Conservation (phyloP, 2,888 invertebrate genomes). For the Opisthograptis luteolata region DNA sequence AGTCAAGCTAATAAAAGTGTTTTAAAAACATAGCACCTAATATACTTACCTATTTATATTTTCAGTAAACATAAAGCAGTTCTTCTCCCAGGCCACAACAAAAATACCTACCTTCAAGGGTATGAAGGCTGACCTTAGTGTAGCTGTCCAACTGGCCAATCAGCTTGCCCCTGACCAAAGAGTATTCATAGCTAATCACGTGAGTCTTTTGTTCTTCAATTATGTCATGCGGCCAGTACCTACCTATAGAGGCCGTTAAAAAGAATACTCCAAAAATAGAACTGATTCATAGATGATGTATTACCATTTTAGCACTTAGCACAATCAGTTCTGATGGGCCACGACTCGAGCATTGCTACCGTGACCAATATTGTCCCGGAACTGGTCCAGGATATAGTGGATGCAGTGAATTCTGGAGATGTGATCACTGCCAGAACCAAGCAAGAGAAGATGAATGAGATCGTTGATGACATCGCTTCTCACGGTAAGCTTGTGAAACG, state of each 20-base stretch:
- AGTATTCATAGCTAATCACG: conserved; percentile 85
- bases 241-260: not conserved
- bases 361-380: conserved; percentile 87
- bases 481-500: conserved; percentile 64
- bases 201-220: conserved; percentile 37
- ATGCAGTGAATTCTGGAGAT: conserved; percentile 68
- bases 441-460: conserved; percentile 76
- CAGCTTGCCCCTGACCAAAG: conserved; percentile 72
- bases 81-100: conserved; percentile 83
- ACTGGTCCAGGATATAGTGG: conserved; percentile 76
- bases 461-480: conserved; percentile 68
- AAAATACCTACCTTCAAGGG: conserved; percentile 89
- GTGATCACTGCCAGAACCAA: conserved; percentile 63
- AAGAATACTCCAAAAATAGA: no score
- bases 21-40: not conserved
- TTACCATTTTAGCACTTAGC: conserved; percentile 82
- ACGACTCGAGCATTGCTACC: conserved; percentile 88
- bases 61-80: conserved; percentile 83
- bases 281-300: not conserved
- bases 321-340: conserved; percentile 86
- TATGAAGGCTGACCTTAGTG: conserved; percentile 88
- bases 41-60: not conserved
- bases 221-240: not conserved
- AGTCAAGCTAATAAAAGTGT: no score
- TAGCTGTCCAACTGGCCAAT: conserved; percentile 84